Evolutionary conservation across 2,888 invertebrate species (phyloP), one percentile per base, ranked within the genome.

Genomic region (Idaea aversata): DNA sequence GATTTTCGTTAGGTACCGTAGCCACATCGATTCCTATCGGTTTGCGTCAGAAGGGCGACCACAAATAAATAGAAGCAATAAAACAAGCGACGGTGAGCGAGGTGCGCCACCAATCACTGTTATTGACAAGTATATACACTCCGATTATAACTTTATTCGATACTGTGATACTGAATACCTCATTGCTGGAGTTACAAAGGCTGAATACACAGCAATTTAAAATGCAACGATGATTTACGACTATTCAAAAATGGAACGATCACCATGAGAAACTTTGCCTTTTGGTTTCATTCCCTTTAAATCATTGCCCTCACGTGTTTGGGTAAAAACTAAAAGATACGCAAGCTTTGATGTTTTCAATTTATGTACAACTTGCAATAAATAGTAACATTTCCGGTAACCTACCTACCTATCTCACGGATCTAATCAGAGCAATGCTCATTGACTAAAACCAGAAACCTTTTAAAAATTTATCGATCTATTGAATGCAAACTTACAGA

Each of bases 111-210:
- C 86, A 87, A 87, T 88, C 88, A 88, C 78, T 75, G 77, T 75
- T 85, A 88, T 87, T 87, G 87, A 88, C 85, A 83, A 76, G 84
- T 85, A 82, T n/a, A 76, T 73, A 47, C 64, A 68, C 65, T 71
- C 65, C 65, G 67, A 67, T 72, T 72, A 78, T 76, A 73, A 65
- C 79, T 79, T 81, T 80, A 79, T 84, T 81, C 78, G 70, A 10
- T 59, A 13, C 7, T 47, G 47, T 47, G 10, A 0, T 47, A 25
- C 10, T 47, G 47, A 47, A 47, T 47, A 2, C 47, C 47, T 47
- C 47, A 47, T 47, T 13, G 10, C 13, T 47, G 47, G 4, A 47
- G 47, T 10, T 10, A 47, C 47, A 47, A 47, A 47, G 7, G 5
- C 10, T 10, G 10, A 7, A 47, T 7, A 13, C 13, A 13, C 6